phyloP scores from a whole-genome alignment of 2,797 vertebrate species.

The Alauda arvensis region DNA sequence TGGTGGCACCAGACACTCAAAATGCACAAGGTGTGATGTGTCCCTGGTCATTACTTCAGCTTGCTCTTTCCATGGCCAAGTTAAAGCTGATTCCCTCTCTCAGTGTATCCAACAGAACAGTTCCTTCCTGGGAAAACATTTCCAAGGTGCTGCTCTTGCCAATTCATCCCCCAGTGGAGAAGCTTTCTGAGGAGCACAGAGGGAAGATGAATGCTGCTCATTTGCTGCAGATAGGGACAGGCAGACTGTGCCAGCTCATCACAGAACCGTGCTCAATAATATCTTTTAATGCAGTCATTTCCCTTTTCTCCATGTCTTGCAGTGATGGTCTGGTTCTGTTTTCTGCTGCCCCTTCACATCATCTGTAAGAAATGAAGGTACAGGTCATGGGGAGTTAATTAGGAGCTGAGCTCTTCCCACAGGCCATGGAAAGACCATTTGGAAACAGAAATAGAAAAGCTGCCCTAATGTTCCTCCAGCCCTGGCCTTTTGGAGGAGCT shows the following conservation, averaged over 20 bases:
- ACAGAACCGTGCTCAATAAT: background rate
- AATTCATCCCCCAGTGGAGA: background rate
- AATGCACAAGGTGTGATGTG: rapidly evolving
- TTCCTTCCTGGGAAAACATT: background rate
- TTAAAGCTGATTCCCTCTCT: background rate
- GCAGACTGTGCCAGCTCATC: background rate
- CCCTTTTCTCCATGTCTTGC: background rate
- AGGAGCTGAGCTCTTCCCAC: background rate
- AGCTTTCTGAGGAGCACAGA: background rate
- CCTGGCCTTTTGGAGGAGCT: background rate
- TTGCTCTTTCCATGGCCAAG: background rate
- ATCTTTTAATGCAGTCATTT: background rate
- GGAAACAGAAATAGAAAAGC: background rate
- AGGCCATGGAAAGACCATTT: background rate
- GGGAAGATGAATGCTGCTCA: background rate
- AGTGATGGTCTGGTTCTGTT: background rate
- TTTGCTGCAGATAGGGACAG: background rate
- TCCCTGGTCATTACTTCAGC: background rate
- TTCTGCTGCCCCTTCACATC: background rate
- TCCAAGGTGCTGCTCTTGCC: background rate
- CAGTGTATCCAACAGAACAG: background rate
- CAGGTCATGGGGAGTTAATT: background rate
- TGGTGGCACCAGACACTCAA: background rate
- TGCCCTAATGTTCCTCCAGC: background rate
- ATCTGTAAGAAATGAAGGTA: background rate